phyloP scores from a whole-genome alignment of 2,888 invertebrate genomes.

The Apamea sordens region DNA sequence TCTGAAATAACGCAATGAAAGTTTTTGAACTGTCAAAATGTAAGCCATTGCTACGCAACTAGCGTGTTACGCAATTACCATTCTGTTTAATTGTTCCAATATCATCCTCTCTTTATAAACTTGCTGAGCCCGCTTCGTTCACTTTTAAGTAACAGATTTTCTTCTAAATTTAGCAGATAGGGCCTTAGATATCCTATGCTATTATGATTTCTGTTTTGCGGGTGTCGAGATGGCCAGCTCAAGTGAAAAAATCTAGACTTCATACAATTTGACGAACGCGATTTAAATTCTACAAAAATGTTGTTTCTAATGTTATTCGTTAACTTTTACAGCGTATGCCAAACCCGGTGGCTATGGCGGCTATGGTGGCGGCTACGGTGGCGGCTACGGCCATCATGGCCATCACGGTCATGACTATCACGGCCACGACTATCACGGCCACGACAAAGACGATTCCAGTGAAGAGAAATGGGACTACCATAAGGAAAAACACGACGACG shows the following conservation, averaged over 20 bases:
- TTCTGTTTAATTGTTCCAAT: too few relatives aligned
- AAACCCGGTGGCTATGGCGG: constrained; percentile 43
- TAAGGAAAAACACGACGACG: constrained; percentile 14
- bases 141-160: not conserved
- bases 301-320: not conserved
- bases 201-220: not conserved
- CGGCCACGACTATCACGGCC: constrained; percentile 16
- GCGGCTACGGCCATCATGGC: constrained; percentile 35
- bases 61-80: too few relatives aligned
- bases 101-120: too few relatives aligned
- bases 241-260: not conserved
- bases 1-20: too few relatives aligned
- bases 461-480: constrained; percentile 34
- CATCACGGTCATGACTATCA: too few relatives aligned
- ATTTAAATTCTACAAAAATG: not conserved
- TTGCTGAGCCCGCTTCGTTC: not conserved
- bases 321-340: constrained; percentile 27
- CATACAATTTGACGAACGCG: not conserved
- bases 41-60: too few relatives aligned
- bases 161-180: not conserved
- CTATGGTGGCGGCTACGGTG: constrained; percentile 16
- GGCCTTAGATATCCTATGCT: not conserved
- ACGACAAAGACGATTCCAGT: constrained; percentile 21
- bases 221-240: not conserved
- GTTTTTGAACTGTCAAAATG: too few relatives aligned